A percentile compares a stretch with the other conserved stretches of the same genome.
phyloP scores from a whole-genome alignment of 2,888 invertebrate species.

The Cephalotes varians region DNA sequence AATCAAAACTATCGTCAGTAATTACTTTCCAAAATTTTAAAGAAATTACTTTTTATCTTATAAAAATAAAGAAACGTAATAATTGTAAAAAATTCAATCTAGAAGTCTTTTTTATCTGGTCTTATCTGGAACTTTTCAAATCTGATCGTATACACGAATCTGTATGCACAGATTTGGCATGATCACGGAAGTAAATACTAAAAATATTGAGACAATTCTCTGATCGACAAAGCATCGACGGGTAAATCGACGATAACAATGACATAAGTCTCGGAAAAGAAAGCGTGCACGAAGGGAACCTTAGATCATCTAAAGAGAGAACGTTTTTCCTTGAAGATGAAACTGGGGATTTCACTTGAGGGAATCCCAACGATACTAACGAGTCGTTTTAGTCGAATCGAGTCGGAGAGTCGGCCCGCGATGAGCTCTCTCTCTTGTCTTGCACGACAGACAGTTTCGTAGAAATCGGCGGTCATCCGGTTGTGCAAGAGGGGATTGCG shows the following conservation, averaged over 20 bases:
- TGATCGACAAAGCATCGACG: background rate
- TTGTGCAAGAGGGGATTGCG: constrained; percentile 54
- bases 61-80: background rate
- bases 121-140: background rate
- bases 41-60: background rate
- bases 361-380: constrained; percentile 29
- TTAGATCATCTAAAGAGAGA: constrained; percentile 46
- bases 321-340: constrained; percentile 27
- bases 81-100: background rate
- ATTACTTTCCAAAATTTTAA: background rate
- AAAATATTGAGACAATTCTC: constrained; percentile 12
- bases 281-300: constrained; percentile 1
- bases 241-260: background rate
- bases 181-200: background rate
- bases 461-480: constrained; percentile 56
- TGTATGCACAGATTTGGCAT: background rate
- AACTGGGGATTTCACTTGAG: constrained; percentile 39
- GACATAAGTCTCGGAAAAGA: background rate
- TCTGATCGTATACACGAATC: background rate
- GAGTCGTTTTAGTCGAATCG: constrained; percentile 45
- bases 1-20: background rate
- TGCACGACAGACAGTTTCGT: constrained; percentile 35
- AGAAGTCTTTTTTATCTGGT: background rate
- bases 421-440: constrained; percentile 31
- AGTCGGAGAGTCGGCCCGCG: constrained; percentile 26